A percentile compares a stretch with the other conserved stretches of the same genome.
These are phyloP conservation scores for Eulithis testata DNA, from an alignment of 2,888 invertebrate genomes.

Conservation along the genomic window DNA sequence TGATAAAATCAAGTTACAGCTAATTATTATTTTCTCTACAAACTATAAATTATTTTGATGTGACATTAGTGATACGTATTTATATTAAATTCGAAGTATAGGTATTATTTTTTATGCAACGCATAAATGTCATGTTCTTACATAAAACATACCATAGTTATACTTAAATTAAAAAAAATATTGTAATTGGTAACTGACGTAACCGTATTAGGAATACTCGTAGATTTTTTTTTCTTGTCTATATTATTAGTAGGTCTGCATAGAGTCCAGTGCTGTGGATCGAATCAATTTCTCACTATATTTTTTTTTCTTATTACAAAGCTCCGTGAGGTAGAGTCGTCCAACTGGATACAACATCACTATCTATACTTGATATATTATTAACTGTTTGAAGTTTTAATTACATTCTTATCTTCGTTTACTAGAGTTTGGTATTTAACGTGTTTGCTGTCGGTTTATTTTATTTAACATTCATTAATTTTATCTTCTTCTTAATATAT, in stretches of 20 bases:
- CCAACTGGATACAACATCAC: slow-evolving; percentile 51
- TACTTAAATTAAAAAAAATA: no score
- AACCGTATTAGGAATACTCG: no score
- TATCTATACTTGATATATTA: slow-evolving; percentile 37
- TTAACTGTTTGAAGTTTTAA: slow-evolving; percentile 33
- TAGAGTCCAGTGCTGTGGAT: slow-evolving; percentile 51
- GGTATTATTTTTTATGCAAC: no score
- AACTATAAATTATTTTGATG: not conserved
- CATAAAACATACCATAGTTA: no score
- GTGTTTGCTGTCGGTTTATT: slow-evolving; percentile 18
- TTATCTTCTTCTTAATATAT: no score
- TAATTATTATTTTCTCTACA: slow-evolving; percentile 3
- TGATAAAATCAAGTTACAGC: slow-evolving; percentile 1
- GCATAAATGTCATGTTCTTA: no score
- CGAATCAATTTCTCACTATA: slow-evolving; percentile 69
- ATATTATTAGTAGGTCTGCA: slow-evolving; percentile 44
- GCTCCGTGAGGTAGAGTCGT: slow-evolving; percentile 53
- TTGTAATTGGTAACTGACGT: no score
- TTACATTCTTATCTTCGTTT: slow-evolving; percentile 29
- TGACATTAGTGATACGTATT: not conserved
- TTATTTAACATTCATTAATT: no score
- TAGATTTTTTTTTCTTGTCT: slow-evolving; percentile 39
- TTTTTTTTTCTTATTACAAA: slow-evolving; percentile 57
- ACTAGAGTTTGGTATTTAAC: slow-evolving; percentile 30
- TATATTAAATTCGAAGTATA: not conserved